These are phyloP conservation scores for Thymelicus acteon DNA, from an alignment of 2,888 invertebrate genomes.

Conservation along the genomic window DNA sequence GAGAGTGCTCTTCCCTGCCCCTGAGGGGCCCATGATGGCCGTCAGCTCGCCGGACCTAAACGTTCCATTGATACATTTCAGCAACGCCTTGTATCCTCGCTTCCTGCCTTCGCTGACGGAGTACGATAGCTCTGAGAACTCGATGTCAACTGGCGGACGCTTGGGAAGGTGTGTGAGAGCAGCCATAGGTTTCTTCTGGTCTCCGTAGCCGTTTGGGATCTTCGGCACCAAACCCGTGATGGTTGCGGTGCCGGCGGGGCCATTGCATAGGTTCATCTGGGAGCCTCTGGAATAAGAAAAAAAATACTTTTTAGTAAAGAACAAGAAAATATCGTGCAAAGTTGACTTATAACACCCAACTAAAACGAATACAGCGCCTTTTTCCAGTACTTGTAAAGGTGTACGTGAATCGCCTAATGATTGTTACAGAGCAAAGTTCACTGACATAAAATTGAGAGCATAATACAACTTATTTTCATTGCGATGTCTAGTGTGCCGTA, in stretches of 20 bases:
- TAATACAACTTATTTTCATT: too few relatives aligned
- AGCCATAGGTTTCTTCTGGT: slow-evolving; percentile 90
- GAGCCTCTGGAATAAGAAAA: slow-evolving; percentile 85
- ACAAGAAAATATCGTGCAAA: background rate
- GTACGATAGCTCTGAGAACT: slow-evolving; percentile 94
- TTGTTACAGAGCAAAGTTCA: too few relatives aligned
- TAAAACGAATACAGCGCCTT: too few relatives aligned
- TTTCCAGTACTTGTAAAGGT: too few relatives aligned
- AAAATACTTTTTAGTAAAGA: background rate
- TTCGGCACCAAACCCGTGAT: slow-evolving; percentile 86
- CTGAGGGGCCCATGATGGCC: slow-evolving; percentile 98
- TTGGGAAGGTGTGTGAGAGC: slow-evolving; percentile 92
- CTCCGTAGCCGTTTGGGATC: slow-evolving; percentile 89
- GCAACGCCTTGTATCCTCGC: slow-evolving; percentile 93
- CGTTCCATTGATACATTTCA: slow-evolving; percentile 95
- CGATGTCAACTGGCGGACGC: slow-evolving; percentile 95
- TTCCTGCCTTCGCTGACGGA: slow-evolving; percentile 93
- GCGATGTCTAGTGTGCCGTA: background rate
- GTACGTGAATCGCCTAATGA: too few relatives aligned
- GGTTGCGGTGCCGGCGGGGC: slow-evolving; percentile 80
- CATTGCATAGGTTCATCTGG: slow-evolving; percentile 90
- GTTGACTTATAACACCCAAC: too few relatives aligned
- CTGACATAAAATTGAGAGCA: too few relatives aligned
- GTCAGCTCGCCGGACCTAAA: slow-evolving; percentile 96
- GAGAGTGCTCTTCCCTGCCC: slow-evolving; percentile 91